Evolutionary conservation across 2,113 vertebrate species (phyloP), one percentile per base, ranked within the genome.

Genomic region (Hemicordylus capensis): DNA sequence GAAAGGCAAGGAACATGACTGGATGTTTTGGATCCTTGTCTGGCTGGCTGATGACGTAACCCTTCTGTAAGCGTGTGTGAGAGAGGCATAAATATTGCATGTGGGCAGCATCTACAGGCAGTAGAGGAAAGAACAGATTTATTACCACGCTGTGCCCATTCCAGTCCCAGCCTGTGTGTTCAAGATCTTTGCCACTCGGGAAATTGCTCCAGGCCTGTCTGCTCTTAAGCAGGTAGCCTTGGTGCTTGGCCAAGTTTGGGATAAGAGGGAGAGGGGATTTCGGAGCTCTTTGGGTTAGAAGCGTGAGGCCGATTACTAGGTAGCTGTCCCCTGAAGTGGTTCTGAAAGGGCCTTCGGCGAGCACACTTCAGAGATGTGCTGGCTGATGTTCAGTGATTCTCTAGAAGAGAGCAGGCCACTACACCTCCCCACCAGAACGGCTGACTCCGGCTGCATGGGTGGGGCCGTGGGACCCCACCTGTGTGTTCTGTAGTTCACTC

Each of bases 11-110:
- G 54, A 59, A 39, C 76, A 81, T 80, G 79, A 69, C 63, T 67
- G 46, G 63, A 37, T 67, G 79, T 67, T 80, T 80, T 80, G 79
- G 79, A 37, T 54, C 63, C 63, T 54, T 37, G n/a, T 59, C 17
- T 73, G 69, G 54, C 54, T 14, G 10, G 81, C 56, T 83, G 76
- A 37, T 85, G 84, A 85, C 64, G 76, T 79, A 56, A 79, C 73
- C 84, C n/a, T 44, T 79, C 51, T 72, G 66, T 34, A 19, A 26
- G 75, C 64, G 10, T n/a, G 75, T 3, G 26, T 9, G 28, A 46
- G 19, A 26, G 51, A 20, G 4, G 83, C 37, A 64, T 74, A 46
- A 74, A 61, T 46, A 61, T 74, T 61, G 54, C 69, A 46, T 63
- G 80, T 73, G 26, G 54, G 80, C 51, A 59, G 67, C 67, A 73